Conservation (phyloP, 2,113 vertebrate species). For the Tragelaphus buxtoni region DNA sequence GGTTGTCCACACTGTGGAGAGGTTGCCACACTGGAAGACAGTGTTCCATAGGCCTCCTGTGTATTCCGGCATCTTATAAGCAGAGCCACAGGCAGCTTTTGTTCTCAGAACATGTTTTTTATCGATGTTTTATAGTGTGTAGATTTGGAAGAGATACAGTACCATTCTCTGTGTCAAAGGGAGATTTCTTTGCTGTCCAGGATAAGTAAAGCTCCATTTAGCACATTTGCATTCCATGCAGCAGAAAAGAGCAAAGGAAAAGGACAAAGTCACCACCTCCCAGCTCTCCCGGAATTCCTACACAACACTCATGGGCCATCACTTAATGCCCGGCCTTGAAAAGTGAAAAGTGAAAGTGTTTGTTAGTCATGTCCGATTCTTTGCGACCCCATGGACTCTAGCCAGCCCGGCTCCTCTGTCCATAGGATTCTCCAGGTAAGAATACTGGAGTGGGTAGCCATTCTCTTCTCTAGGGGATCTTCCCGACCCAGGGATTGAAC, state of each 20-base stretch:
- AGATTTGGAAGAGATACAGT: not conserved
- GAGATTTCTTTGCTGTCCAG: not conserved
- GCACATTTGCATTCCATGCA: not conserved
- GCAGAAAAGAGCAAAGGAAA: not conserved
- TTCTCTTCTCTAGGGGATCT: not conserved
- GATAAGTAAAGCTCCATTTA: not conserved
- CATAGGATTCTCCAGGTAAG: not conserved
- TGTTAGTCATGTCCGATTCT: not conserved
- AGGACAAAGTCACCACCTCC: not conserved
- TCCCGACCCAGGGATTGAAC: not conserved
- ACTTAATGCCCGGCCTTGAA: not conserved
- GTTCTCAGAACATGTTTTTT: not conserved
- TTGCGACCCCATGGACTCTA: not conserved
- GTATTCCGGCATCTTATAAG: fast-evolving
- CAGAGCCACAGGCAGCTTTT: not conserved
- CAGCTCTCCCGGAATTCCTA: not conserved
- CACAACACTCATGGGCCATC: not conserved
- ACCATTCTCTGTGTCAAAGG: not conserved
- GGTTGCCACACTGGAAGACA: not conserved
- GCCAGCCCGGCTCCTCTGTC: not conserved
- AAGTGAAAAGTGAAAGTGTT: not conserved
- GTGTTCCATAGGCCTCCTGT: fast-evolving
- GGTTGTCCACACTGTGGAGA: not conserved
- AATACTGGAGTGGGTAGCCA: not conserved
- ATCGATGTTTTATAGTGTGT: not conserved